Conservation (phyloP, 2,797 vertebrate genomes). For the Anas georgica region DNA sequence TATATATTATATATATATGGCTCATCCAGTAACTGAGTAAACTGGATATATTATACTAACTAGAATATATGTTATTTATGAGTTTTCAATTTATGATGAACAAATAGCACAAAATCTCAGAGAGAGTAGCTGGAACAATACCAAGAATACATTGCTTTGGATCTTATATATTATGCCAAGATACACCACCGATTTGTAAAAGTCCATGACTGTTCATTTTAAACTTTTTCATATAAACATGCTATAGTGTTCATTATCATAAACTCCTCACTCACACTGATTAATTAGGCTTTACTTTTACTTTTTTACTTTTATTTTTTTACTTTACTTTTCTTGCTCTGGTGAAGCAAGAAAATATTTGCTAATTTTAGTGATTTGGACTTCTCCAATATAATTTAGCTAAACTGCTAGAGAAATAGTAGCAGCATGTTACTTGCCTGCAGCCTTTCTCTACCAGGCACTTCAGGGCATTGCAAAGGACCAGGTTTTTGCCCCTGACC, state of each 20-base stretch:
- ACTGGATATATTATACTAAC: not conserved
- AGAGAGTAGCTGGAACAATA: not conserved
- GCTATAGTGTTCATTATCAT: not conserved
- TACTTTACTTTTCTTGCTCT: not conserved
- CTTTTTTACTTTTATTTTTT: too few species aligned
- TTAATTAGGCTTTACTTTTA: not conserved
- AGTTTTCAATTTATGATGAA: not conserved
- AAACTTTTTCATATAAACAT: not conserved
- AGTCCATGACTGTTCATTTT: not conserved
- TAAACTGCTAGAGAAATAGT: not conserved
- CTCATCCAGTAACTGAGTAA: not conserved
- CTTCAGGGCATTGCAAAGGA: not conserved
- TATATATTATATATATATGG: not conserved
- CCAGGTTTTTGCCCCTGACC: not conserved
- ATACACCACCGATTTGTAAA: not conserved
- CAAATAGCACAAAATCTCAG: not conserved
- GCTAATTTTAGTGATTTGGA: not conserved
- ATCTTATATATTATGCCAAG: not conserved
- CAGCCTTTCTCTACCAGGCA: fast-evolving
- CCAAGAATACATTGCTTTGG: not conserved
- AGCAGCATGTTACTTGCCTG: not conserved
- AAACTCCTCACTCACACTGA: not conserved
- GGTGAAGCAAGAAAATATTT: not conserved
- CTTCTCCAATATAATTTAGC: not conserved
- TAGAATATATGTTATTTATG: not conserved